These are phyloP conservation scores for Lycophotia porphyrea DNA, from an alignment of 2,888 invertebrate genomes.

Conservation along the genomic window DNA sequence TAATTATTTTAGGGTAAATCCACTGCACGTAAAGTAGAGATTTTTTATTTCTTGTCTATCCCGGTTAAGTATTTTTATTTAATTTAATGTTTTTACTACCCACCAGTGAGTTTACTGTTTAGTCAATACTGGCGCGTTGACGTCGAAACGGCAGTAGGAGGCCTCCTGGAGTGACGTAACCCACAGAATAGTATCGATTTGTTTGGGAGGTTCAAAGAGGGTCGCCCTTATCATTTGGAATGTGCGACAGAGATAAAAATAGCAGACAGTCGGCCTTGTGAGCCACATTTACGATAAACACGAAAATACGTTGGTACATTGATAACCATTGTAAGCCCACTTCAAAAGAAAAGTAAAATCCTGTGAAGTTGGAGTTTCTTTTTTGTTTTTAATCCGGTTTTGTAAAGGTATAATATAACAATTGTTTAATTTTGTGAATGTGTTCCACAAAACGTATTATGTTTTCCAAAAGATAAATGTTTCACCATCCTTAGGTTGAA, in stretches of 20 bases:
- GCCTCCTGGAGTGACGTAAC: conserved; percentile 31
- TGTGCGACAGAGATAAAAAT: conserved; percentile 52
- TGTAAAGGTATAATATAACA: no score
- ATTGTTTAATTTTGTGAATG: background rate
- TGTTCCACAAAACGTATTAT: background rate
- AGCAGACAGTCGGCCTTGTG: conserved; percentile 5
- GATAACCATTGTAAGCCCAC: no score
- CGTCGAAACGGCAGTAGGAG: conserved; percentile 5
- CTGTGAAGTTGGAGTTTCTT: background rate
- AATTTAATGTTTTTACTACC: no score
- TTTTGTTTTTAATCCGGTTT: no score
- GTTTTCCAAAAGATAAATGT: no score
- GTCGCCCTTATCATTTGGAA: background rate
- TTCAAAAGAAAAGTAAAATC: background rate
- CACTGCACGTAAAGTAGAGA: no score
- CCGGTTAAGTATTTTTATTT: no score
- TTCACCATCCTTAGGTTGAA: background rate
- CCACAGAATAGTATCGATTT: conserved; percentile 39
- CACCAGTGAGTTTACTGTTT: background rate
- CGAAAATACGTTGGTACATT: background rate
- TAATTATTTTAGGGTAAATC: no score
- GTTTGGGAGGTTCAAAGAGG: conserved; percentile 5
- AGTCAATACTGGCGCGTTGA: background rate
- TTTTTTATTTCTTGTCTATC: no score
- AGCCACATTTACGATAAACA: no score